phyloP scores from a whole-genome alignment of 2,113 vertebrate genomes.

The Neofelis nebulosa region DNA sequence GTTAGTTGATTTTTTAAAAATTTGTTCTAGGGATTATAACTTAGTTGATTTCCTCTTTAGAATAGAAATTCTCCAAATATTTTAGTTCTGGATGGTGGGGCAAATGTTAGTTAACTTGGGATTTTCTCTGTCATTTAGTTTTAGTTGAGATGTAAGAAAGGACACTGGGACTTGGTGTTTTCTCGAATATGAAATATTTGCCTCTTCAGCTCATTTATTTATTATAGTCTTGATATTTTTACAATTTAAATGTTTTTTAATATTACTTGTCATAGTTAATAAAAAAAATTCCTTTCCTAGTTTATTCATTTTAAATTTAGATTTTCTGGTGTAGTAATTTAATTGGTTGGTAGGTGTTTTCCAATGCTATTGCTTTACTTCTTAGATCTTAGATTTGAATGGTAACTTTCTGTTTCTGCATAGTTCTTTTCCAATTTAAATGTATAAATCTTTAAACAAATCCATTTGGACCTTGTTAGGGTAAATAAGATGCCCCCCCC shows the following conservation, averaged over 20 bases:
- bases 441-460: conserved; percentile 23
- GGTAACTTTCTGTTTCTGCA: neutral
- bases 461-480: neutral
- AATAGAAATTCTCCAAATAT: conserved; percentile 30
- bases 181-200: neutral
- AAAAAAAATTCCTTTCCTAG: neutral
- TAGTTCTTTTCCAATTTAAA: conserved; percentile 17
- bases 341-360: neutral
- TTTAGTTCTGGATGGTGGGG: conserved; percentile 26
- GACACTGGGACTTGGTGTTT: neutral
- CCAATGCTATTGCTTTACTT: neutral
- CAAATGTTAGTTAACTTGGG: neutral
- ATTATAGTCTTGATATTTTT: conserved; percentile 11
- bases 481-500: neutral
- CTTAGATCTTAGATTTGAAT: neutral
- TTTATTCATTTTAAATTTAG: conserved; percentile 47
- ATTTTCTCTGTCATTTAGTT: conserved; percentile 27
- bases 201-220: neutral
- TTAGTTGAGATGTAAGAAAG: conserved; percentile 29
- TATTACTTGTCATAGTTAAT: conserved; percentile 16
- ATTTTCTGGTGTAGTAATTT: conserved; percentile 22
- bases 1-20: conserved; percentile 34
- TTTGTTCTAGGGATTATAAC: neutral
- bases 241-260: neutral
- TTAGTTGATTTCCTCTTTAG: conserved; percentile 29